These are phyloP conservation scores for Solen grandis DNA, from an alignment of 1,140 invertebrate genomes.

Conservation along the genomic window DNA sequence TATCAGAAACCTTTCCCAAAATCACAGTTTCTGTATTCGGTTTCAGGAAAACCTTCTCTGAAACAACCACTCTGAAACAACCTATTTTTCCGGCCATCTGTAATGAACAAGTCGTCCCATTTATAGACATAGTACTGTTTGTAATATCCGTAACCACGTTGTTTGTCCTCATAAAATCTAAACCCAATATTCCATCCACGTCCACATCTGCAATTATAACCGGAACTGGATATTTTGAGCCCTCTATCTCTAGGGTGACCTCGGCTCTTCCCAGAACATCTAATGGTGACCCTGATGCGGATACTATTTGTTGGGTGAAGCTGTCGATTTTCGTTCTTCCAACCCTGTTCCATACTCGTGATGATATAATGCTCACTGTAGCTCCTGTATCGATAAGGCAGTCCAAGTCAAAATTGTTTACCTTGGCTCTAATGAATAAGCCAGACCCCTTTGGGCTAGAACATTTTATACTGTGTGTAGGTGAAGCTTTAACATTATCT, in stretches of 20 bases:
- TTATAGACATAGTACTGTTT: background rate
- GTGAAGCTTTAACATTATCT: background rate
- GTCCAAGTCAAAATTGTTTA: background rate
- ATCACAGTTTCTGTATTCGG: background rate
- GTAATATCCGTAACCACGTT: background rate
- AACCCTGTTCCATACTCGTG: background rate
- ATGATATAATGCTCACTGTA: background rate
- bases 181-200: background rate
- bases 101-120: background rate
- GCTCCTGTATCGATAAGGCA: constrained; percentile 21
- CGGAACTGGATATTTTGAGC: background rate
- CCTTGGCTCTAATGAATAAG: background rate
- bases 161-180: constrained; percentile 10
- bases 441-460: background rate
- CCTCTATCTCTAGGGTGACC: background rate
- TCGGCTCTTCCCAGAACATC: background rate
- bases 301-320: background rate
- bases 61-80: background rate
- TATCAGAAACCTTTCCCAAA: background rate
- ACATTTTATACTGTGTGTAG: background rate
- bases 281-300: background rate
- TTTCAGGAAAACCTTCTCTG: background rate
- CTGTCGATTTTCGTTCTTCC: background rate
- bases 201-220: constrained; percentile 3
- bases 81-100: constrained; percentile 5